phyloP scores from a whole-genome alignment of 2,888 invertebrate genomes.

The Philopedon plagiatum region DNA sequence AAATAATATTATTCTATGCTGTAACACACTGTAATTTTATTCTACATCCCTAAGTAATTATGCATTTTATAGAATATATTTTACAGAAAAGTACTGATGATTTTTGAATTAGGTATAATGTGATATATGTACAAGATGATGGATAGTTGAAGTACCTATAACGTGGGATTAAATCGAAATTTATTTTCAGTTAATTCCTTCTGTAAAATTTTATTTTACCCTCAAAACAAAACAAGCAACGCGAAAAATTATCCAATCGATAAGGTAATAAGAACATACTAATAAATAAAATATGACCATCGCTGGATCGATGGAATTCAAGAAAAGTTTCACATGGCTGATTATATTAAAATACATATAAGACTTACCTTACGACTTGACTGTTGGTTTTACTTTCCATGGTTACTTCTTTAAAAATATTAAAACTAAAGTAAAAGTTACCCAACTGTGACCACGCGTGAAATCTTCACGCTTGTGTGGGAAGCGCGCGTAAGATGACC shows the following conservation, averaged over 20 bases:
- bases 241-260: not conserved
- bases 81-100: too few relatives aligned
- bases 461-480: not conserved
- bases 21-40: too few relatives aligned
- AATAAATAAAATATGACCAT: not conserved
- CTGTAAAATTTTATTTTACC: too few relatives aligned
- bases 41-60: too few relatives aligned
- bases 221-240: not conserved
- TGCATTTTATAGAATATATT: too few relatives aligned
- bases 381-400: slow-evolving; percentile 19
- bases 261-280: not conserved
- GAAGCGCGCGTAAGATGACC: not conserved
- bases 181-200: too few relatives aligned
- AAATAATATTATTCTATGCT: too few relatives aligned
- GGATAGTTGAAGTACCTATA: too few relatives aligned
- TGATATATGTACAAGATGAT: too few relatives aligned
- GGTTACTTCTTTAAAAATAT: not conserved
- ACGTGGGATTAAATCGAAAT: too few relatives aligned
- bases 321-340: not conserved
- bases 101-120: too few relatives aligned
- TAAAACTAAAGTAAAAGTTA: slow-evolving; percentile 2
- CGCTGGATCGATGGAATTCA: not conserved
- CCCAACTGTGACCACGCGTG: not conserved
- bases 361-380: slow-evolving; percentile 21
- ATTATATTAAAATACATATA: not conserved